phyloP scores from a whole-genome alignment of 2,113 vertebrate species.

The Plectropomus leopardus region DNA sequence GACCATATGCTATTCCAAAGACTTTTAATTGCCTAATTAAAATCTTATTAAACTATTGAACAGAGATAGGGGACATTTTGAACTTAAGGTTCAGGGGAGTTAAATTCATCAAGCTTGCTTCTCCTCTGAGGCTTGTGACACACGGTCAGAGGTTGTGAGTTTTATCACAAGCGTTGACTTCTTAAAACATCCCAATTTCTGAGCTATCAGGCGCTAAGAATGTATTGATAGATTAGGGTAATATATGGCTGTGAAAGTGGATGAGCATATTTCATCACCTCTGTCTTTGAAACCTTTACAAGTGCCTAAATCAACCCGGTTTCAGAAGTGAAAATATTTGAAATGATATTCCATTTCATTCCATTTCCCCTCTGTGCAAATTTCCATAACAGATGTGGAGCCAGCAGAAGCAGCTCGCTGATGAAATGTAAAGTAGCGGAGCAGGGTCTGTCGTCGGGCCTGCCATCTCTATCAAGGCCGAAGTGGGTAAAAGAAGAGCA shows the following conservation, averaged over 20 bases:
- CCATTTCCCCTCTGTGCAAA: constrained; percentile 67
- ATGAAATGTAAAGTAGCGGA: constrained; percentile 76
- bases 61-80: constrained; percentile 78
- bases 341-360: constrained; percentile 79
- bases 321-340: constrained; percentile 77
- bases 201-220: constrained; percentile 50
- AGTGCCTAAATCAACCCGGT: constrained; percentile 63
- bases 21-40: constrained; percentile 86
- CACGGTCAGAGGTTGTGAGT: constrained; percentile 54
- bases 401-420: constrained; percentile 71
- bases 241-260: constrained; percentile 73
- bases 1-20: constrained; percentile 83
- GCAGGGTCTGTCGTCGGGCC: constrained; percentile 55
- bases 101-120: constrained; percentile 72
- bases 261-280: constrained; percentile 69
- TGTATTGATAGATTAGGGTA: constrained; percentile 68
- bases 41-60: constrained; percentile 81
- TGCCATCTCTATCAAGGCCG: constrained; percentile 72
- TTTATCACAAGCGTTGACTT: constrained; percentile 56
- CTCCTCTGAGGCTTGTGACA: constrained; percentile 65
- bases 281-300: constrained; percentile 68
- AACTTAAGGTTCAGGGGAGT: constrained; percentile 70
- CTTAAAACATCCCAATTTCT: constrained; percentile 55
- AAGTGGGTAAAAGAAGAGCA: constrained; percentile 63
- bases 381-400: constrained; percentile 83